phyloP scores from a whole-genome alignment of 2,888 invertebrate species.

The Gymnosoma rotundatum region DNA sequence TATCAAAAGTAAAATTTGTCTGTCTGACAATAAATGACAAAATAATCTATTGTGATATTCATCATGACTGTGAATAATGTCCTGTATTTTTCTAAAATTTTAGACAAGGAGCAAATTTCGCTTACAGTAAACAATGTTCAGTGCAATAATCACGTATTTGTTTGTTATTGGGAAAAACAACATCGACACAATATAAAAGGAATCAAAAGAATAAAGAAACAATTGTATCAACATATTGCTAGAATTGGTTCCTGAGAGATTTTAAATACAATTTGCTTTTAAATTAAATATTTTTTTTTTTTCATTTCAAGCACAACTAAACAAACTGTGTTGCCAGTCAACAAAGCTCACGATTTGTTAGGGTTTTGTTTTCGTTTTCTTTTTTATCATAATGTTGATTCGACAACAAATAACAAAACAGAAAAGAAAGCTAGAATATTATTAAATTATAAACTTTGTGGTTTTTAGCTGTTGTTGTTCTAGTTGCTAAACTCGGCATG shows the following conservation, averaged over 20 bases:
- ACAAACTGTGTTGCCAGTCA: neutral
- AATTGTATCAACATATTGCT: slow-evolving; percentile 32
- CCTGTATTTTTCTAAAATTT: too few species aligned
- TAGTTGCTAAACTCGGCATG: slow-evolving; percentile 62
- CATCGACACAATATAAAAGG: neutral
- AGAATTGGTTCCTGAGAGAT: slow-evolving; percentile 46
- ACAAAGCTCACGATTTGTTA: slow-evolving; percentile 5
- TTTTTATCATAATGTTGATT: slow-evolving; percentile 13
- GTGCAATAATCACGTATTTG: slow-evolving; percentile 62
- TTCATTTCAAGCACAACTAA: slow-evolving; percentile 4
- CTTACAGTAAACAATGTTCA: slow-evolving; percentile 43
- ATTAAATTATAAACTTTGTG: slow-evolving; percentile 67
- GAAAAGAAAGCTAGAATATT: slow-evolving; percentile 35
- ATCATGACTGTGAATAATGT: too few species aligned
- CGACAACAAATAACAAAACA: neutral
- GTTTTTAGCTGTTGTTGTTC: slow-evolving; percentile 43
- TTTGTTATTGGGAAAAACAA: slow-evolving; percentile 46
- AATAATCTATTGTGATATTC: too few species aligned
- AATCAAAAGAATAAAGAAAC: neutral
- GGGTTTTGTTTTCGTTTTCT: neutral
- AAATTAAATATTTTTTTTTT: slow-evolving; percentile 59
- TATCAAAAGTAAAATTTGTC: too few species aligned
- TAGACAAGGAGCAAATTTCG: too few species aligned
- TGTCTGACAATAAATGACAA: too few species aligned
- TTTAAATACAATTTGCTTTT: slow-evolving; percentile 57